Evolutionary conservation across 1,140 invertebrate species (phyloP), one percentile per base, ranked within the genome.

Genomic region (Carcinoscorpius rotundicauda): DNA sequence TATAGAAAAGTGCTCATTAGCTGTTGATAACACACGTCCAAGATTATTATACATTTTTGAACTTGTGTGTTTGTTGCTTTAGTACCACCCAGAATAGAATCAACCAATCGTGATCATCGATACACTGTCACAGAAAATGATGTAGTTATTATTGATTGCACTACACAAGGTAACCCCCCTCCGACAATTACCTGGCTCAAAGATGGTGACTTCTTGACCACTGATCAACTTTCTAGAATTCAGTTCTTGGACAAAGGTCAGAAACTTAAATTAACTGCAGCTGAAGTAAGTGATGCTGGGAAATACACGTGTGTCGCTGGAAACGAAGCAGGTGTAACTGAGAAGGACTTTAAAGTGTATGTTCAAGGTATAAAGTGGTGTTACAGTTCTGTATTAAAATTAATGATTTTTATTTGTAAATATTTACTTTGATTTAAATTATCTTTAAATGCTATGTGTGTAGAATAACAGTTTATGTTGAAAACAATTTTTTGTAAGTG

Each of bases 251-350:
- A 66, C 4, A 58, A 57, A 49, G 61, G 62, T 8, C 60, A 63
- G 51, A 61, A 51, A 0, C 49, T 70, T 10, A 11, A 58, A 8
- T 48, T 70, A 51, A 66, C 52, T 5, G 10, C 57, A 52, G 60
- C 62, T 11, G 11, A 61, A 50, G 49, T 64, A 51, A 62, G 58
- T 53, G 65, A 68, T 60, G 56, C 61, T 62, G 69, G 67, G 9
- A 82, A 82, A 53, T 98, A 98, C 78, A 85, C 85, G 59, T 95
- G 91, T 73, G 84, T 84, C 6, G 93, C 92, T 8, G 83, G 79
- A 4, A 99, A 98, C 76, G 85, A 84, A 64, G 85, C 83, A 72
- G 93, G 92, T 0, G 85, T 88, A 67, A 83, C 83, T 4, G 81
- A 82, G 4, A 87, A 86, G 61, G 86, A 90, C 72, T 89, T 86